A percentile compares a stretch with the other conserved stretches of the same genome.
Evolutionary conservation across 2,797 vertebrate genomes (phyloP).

Genomic region (Halcyon smyrnensis): DNA sequence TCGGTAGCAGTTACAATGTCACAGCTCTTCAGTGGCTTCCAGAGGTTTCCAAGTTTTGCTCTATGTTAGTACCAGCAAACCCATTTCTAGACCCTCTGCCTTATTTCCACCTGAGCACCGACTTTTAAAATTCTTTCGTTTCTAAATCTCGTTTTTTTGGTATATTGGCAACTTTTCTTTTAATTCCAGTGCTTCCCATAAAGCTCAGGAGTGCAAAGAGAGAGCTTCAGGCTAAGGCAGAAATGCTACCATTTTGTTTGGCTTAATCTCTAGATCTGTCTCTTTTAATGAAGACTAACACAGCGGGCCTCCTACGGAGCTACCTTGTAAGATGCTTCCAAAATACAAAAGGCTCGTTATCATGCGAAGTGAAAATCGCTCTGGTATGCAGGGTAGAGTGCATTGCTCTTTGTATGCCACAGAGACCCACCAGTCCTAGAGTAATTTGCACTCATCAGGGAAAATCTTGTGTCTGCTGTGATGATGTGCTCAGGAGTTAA

Average conservation of each 20-base stretch:
- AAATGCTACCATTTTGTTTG: constrained; percentile 14
- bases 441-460: constrained; percentile 4
- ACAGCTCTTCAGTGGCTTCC: background rate
- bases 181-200: background rate
- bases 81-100: background rate
- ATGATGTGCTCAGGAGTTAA: background rate
- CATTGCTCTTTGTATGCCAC: background rate
- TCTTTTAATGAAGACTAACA: background rate
- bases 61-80: background rate
- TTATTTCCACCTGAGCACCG: background rate
- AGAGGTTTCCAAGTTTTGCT: background rate
- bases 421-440: background rate
- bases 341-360: constrained; percentile 6
- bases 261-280: background rate
- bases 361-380: background rate
- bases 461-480: background rate
- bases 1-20: background rate
- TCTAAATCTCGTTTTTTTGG: background rate
- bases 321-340: background rate
- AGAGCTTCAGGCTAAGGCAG: background rate
- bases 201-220: background rate
- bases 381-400: background rate
- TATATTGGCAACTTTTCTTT: background rate
- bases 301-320: background rate
- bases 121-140: background rate